Percentiles rank a stretch among this genome's conserved stretches.
These are phyloP conservation scores for Phymastichus coffea DNA, from an alignment of 1,140 invertebrate genomes.

Conservation along the genomic window DNA sequence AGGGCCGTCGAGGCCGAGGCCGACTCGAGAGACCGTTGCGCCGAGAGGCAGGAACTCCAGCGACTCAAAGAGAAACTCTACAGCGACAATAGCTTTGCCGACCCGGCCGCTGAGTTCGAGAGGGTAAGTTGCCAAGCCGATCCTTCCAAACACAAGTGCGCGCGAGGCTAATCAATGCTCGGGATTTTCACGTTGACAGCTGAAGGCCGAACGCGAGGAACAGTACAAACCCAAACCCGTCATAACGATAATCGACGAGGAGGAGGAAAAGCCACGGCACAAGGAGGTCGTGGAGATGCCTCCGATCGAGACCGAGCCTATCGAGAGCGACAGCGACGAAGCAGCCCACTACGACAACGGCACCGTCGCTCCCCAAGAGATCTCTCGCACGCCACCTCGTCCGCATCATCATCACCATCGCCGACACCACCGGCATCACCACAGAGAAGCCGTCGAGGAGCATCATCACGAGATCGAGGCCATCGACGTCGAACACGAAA, in stretches of 20 bases:
- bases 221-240: conserved; percentile 79
- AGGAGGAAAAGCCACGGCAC: conserved; percentile 49
- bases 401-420: conserved; percentile 53
- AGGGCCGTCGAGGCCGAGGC: conserved; percentile 89
- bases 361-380: conserved; percentile 36
- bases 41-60: conserved; percentile 90
- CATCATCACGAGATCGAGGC: conserved; percentile 18
- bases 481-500: conserved; percentile 43
- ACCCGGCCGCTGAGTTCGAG: conserved; percentile 82
- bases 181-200: conserved; percentile 45
- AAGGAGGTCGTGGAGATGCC: conserved; percentile 54
- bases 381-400: conserved; percentile 49
- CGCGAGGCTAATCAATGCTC: too few relatives aligned
- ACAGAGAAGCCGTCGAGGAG: conserved; percentile 52
- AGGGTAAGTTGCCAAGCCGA: conserved; percentile 58
- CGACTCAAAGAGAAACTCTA: conserved; percentile 83
- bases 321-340: conserved; percentile 63
- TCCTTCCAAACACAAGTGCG: background rate
- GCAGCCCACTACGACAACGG: conserved; percentile 47
- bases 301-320: conserved; percentile 66
- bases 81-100: conserved; percentile 71
- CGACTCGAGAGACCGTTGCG: conserved; percentile 84
- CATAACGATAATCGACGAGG: conserved; percentile 61
- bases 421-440: conserved; percentile 53
- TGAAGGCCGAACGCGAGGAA: conserved; percentile 76